Evolutionary conservation across 2,113 vertebrate species (phyloP).

Genomic region (Thryonomys swinderianus): DNA sequence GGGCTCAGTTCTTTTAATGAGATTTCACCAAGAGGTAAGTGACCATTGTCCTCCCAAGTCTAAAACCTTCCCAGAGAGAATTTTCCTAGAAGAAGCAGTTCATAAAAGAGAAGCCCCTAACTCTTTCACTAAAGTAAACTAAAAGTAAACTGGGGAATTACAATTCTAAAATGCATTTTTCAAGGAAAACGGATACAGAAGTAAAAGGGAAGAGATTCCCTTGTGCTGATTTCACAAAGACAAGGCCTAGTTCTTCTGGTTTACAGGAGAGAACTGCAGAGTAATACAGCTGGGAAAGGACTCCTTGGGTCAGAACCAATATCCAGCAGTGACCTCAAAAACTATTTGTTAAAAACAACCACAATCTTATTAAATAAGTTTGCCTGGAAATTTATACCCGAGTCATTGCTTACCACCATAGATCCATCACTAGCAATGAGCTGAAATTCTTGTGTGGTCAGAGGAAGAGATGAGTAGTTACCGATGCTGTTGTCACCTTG

Average conservation of each 20-base stretch:
- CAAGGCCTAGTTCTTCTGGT: background rate
- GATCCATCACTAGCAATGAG: background rate
- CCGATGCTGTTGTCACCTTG: background rate
- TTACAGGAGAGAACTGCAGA: background rate
- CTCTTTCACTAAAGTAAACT: background rate
- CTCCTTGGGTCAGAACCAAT: background rate
- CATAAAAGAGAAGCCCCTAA: background rate
- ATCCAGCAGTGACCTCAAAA: background rate
- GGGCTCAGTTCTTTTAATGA: background rate
- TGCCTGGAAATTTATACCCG: background rate
- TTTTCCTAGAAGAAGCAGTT: background rate
- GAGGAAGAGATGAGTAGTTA: background rate
- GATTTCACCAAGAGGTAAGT: background rate
- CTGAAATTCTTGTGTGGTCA: background rate
- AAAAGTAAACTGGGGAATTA: background rate
- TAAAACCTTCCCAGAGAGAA: background rate
- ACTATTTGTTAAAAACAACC: background rate
- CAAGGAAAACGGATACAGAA: background rate
- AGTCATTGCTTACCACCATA: background rate
- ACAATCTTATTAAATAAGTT: background rate
- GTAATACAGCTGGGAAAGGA: background rate
- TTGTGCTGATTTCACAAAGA: background rate
- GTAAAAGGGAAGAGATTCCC: background rate
- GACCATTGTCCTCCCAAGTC: background rate
- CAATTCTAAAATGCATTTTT: background rate